Evolutionary conservation across 2,113 vertebrate species (phyloP).

Genomic region (Gracilinanus agilis): DNA sequence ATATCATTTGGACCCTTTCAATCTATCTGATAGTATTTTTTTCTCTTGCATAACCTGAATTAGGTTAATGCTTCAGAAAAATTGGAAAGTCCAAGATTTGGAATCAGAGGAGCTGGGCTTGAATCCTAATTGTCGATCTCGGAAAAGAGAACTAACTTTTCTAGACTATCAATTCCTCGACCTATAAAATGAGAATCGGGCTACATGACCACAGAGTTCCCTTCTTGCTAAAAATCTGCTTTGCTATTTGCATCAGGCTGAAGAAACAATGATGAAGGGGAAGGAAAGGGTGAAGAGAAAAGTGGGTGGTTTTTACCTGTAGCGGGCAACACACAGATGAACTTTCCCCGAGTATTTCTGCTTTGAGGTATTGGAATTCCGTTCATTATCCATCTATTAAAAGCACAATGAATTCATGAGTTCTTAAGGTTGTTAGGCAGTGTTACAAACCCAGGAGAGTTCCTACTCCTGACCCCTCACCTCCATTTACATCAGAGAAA

Average conservation of each 20-base stretch:
- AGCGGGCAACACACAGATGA: slow-evolving; percentile 96
- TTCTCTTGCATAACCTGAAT: background rate
- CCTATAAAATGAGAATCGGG: background rate
- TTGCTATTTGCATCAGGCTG: background rate
- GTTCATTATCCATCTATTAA: slow-evolving; percentile 95
- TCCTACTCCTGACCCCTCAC: accelerated
- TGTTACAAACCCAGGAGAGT: accelerated
- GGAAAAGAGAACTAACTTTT: background rate
- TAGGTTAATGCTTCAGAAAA: background rate
- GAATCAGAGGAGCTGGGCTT: background rate
- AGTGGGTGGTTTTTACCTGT: slow-evolving; percentile 87
- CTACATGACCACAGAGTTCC: background rate
- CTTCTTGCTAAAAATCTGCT: background rate
- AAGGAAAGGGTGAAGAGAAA: accelerated
- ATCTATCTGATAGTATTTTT: too few relatives aligned
- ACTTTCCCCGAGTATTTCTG: slow-evolving; percentile 95
- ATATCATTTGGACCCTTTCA: too few relatives aligned
- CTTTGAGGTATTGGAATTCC: slow-evolving; percentile 90
- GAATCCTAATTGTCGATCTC: background rate
- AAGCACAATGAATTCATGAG: accelerated
- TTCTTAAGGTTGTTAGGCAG: accelerated
- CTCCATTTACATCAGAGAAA: background rate
- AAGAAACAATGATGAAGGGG: background rate
- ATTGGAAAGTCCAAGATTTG: background rate
- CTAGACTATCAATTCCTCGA: background rate